These are phyloP conservation scores for Oreortyx pictus DNA, from an alignment of 2,797 vertebrate species.

Conservation along the genomic window DNA sequence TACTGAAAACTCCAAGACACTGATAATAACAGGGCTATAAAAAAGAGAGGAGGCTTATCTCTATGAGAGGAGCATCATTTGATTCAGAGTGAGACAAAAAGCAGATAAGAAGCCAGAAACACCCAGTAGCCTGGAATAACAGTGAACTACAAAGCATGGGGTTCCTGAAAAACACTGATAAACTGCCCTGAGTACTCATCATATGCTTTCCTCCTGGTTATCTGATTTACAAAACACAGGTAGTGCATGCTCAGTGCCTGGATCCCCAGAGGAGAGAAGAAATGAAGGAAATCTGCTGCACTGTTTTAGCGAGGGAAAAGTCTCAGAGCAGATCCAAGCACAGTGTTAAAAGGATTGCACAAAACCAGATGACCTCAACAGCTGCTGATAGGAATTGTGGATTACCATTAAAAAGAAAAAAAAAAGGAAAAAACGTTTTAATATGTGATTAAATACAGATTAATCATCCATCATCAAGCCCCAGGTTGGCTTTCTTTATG, in stretches of 20 bases:
- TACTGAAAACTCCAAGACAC: neutral
- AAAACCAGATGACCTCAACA: neutral
- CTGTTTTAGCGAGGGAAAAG: neutral
- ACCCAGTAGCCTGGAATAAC: neutral
- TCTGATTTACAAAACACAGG: neutral
- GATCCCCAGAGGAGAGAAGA: neutral
- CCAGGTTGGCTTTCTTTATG: neutral
- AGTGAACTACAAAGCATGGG: neutral
- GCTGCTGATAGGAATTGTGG: neutral
- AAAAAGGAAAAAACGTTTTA: neutral
- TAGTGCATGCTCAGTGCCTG: neutral
- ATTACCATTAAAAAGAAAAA: neutral
- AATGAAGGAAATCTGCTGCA: neutral
- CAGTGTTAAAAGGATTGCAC: neutral
- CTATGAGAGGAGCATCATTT: neutral
- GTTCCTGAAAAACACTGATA: constrained; percentile 3
- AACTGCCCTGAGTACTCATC: neutral
- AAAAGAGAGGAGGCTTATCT: neutral
- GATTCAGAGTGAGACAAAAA: neutral
- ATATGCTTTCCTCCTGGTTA: neutral
- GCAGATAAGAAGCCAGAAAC: neutral
- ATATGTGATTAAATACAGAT: neutral
- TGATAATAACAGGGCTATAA: neutral
- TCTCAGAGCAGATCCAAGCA: neutral
- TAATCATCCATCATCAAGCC: neutral